Percentiles rank a stretch among this genome's conserved stretches.
phyloP scores from a whole-genome alignment of 35 echinoderm and acorn worm genomes.

The Lytechinus variegatus region DNA sequence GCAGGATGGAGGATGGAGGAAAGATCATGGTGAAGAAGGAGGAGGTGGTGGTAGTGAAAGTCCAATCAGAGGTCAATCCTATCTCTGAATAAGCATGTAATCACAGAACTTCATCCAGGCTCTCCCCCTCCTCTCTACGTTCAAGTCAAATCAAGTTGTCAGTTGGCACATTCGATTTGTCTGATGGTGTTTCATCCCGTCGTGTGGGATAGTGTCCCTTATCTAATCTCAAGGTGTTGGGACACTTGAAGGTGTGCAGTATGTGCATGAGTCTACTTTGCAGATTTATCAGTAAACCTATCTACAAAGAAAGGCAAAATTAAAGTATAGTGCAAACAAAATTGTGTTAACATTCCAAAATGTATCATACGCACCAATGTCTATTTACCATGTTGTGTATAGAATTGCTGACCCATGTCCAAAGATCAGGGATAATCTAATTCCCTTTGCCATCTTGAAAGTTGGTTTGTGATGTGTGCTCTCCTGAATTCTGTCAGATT shows the following conservation, averaged over 20 bases:
- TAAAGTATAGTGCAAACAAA: too few relatives aligned
- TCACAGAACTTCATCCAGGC: neutral
- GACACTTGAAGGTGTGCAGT: neutral
- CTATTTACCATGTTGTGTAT: too few relatives aligned
- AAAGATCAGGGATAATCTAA: too few relatives aligned
- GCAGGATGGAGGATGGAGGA: neutral
- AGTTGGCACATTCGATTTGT: conserved; percentile 25
- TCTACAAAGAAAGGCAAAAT: too few relatives aligned
- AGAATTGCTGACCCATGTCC: too few relatives aligned
- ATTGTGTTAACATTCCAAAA: too few relatives aligned
- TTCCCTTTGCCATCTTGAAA: too few relatives aligned
- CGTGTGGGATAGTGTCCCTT: neutral
- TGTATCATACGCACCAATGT: too few relatives aligned
- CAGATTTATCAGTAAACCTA: too few relatives aligned
- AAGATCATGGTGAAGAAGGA: neutral
- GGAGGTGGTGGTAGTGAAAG: neutral
- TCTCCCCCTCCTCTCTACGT: neutral
- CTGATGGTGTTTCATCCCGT: neutral
- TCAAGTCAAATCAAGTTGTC: conserved; percentile 23
- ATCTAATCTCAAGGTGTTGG: neutral
- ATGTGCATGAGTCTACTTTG: too few relatives aligned
- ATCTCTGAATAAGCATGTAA: conserved; percentile 18
- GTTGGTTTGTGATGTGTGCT: too few relatives aligned
- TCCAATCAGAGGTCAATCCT: conserved; percentile 5
- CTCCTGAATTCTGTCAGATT: neutral